Base-by-base conservation (phyloP, 2,797 vertebrate genomes). In the Pseudomugil tenellus region DNA sequence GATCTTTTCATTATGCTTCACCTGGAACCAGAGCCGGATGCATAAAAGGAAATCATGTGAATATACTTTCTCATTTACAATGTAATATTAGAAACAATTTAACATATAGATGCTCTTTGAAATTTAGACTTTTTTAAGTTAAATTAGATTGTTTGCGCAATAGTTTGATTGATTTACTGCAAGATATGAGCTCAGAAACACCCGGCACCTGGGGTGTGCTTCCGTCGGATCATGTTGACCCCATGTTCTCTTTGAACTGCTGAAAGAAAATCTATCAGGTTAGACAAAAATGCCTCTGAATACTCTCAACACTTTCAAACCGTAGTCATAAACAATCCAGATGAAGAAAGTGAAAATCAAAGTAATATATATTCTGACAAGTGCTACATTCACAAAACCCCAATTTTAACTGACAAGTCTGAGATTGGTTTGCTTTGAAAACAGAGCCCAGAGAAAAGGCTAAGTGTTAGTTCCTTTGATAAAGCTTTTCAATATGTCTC, bases 401-500 rank as follows among this genome's bases (percentile, higher is more conserved):
- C 67, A 74, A 63, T 75, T 77, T 55, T 5, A 73, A 54, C 58
- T 76, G 79, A 84, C 31, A 80, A 64, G 39, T 46, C 29, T 23
- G 2, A 65, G 34, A 83, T 72, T 66, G 59, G 63, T 79, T 79
- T 28, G 19, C 46, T 34, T 54, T 74, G 43, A 70, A n/a, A 64
- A 72, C 65, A 41, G 29, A 14, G 61, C 21, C 78, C 19, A 62
- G 58, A 77, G 23, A 63, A 72, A 70, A 53, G 46, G 34, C 8
- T 34, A 11, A 48, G 23, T 43, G 25, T 10, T 32, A 19, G 32
- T 11, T 52, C 41, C 78, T 74, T 58, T 81, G 84, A 86, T 63
- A 87, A 86, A 88, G 84, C 73, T 81, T 86, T 89, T 87, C 85
- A 88, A 90, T 91, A 85, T 83, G 57, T 77, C 59, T 73, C 77